These are phyloP conservation scores for Mythimna albipuncta DNA, from an alignment of 2,888 invertebrate genomes.

Conservation along the genomic window DNA sequence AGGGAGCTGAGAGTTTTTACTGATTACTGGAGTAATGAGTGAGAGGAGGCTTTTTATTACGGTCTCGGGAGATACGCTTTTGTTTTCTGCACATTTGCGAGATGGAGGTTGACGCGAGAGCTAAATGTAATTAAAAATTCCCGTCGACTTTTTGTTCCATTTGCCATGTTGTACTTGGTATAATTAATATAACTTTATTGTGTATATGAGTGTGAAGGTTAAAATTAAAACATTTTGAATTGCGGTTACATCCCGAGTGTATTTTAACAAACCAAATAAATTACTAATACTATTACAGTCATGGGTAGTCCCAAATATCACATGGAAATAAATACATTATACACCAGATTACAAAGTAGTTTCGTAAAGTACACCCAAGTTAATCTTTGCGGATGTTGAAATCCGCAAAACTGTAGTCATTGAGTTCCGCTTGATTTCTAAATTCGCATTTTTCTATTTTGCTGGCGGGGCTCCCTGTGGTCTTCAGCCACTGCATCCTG, in stretches of 20 bases:
- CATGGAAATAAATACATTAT: constrained; percentile 17
- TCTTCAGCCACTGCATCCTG: constrained; percentile 90
- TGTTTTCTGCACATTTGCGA: constrained; percentile 76
- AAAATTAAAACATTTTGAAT: constrained; percentile 45
- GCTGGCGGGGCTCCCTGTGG: constrained; percentile 94
- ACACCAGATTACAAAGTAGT: neutral
- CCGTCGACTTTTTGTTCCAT: constrained; percentile 67
- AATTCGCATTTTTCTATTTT: constrained; percentile 94
- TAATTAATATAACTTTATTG: constrained; percentile 70
- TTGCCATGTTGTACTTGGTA: constrained; percentile 54
- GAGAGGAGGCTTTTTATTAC: constrained; percentile 74
- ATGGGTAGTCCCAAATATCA: constrained; percentile 44
- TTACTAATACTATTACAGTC: constrained; percentile 46
- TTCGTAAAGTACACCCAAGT: neutral
- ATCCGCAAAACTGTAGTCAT: constrained; percentile 83
- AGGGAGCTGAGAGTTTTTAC: constrained; percentile 70
- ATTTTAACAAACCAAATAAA: constrained; percentile 58
- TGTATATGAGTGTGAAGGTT: constrained; percentile 37
- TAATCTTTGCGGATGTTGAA: constrained; percentile 86
- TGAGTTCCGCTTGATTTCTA: constrained; percentile 91
- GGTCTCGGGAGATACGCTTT: constrained; percentile 78
- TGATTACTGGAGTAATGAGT: constrained; percentile 78
- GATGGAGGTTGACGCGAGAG: constrained; percentile 73
- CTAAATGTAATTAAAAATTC: constrained; percentile 77
- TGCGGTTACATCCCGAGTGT: constrained; percentile 34